These are phyloP conservation scores for Aeoliscus strigatus DNA, from an alignment of 2,797 vertebrate genomes.

Conservation along the genomic window DNA sequence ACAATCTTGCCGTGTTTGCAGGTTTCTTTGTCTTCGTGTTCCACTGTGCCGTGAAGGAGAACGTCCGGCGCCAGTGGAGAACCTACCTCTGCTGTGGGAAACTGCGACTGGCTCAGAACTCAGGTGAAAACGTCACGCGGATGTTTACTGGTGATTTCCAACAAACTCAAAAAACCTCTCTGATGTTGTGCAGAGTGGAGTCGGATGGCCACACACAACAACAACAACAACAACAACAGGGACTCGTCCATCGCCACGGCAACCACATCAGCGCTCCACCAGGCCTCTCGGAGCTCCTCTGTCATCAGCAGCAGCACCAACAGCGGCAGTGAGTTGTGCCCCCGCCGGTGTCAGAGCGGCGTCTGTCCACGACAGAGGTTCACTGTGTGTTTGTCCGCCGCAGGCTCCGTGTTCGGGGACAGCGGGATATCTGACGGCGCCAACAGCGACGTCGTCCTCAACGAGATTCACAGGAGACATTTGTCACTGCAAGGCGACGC, in stretches of 20 bases:
- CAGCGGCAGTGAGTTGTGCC: slow-evolving; percentile 49
- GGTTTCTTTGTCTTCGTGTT: slow-evolving; percentile 93
- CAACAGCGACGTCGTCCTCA: slow-evolving; percentile 57
- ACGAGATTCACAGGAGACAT: slow-evolving; percentile 51
- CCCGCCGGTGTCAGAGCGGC: no score
- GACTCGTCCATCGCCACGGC: slow-evolving; percentile 71
- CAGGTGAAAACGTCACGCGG: slow-evolving; percentile 68
- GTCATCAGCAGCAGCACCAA: slow-evolving; percentile 77
- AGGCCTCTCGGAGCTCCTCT: slow-evolving; percentile 77
- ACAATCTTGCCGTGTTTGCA: no score
- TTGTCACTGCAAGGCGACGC: not conserved
- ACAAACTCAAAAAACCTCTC: not conserved
- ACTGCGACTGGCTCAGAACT: slow-evolving; percentile 85
- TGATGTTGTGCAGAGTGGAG: slow-evolving; percentile 82
- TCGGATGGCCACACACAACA: slow-evolving; percentile 82
- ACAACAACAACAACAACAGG: slow-evolving; percentile 79
- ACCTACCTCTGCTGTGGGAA: slow-evolving; percentile 88
- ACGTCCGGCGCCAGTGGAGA: slow-evolving; percentile 88
- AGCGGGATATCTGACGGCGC: slow-evolving; percentile 49
- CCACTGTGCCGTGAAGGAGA: slow-evolving; percentile 91
- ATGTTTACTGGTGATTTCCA: not conserved
- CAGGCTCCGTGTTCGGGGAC: slow-evolving; percentile 56
- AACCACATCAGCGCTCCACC: slow-evolving; percentile 68
- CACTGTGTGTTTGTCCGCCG: not conserved
- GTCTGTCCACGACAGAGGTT: no score